Conservation (phyloP, 2,888 invertebrate genomes). For the Lithosia quadra region DNA sequence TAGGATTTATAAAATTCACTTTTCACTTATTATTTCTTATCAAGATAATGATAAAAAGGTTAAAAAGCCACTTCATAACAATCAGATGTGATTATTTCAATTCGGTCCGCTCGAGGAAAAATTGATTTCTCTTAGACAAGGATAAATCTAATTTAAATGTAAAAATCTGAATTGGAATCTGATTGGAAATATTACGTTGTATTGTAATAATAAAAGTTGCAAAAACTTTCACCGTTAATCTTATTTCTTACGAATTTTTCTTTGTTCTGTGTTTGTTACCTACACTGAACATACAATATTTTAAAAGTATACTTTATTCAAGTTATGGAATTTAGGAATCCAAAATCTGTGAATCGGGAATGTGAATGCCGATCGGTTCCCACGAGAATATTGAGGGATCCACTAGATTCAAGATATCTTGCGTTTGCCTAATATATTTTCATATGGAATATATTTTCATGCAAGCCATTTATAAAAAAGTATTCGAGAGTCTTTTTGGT, state of each 20-base stretch:
- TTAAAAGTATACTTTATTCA: background rate
- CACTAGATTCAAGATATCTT: background rate
- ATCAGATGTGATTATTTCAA: background rate
- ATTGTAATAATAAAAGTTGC: constrained; percentile 2
- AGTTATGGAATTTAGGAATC: background rate
- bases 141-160: background rate
- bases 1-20: background rate
- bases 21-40: background rate
- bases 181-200: constrained; percentile 1
- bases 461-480: background rate
- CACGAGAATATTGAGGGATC: background rate
- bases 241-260: too few species aligned
- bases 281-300: background rate
- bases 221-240: background rate
- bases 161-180: background rate
- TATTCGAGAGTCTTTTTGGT: background rate
- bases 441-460: background rate
- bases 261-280: too few species aligned
- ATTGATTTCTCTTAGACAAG: background rate
- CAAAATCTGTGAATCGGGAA: background rate
- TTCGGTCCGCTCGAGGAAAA: background rate
- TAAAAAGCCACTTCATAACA: background rate
- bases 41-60: constrained; percentile 3
- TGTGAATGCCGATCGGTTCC: background rate
- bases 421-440: background rate